These are phyloP conservation scores for Nerophis ophidion DNA, from an alignment of 2,113 vertebrate species.

Conservation along the genomic window DNA sequence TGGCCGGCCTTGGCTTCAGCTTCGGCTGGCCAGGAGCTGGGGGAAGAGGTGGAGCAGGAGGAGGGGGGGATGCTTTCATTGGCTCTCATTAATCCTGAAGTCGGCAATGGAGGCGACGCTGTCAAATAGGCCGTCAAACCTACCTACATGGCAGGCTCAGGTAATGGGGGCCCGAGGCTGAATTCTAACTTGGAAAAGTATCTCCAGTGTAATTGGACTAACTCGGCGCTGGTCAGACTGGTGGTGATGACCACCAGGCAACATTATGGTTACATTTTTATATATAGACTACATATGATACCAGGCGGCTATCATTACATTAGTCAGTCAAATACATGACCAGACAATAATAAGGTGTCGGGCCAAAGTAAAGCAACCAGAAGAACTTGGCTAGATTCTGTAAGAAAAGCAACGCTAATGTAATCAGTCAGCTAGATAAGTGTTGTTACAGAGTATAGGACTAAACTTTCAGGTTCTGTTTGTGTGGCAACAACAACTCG, in stretches of 20 bases:
- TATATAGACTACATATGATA: background rate
- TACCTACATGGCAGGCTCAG: slow-evolving; percentile 27
- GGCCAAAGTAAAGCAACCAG: background rate
- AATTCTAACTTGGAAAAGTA: slow-evolving; percentile 12
- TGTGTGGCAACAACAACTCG: no score
- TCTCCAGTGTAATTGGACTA: slow-evolving; percentile 1
- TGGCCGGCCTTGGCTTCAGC: slow-evolving; percentile 80
- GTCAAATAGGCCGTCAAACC: slow-evolving; percentile 32
- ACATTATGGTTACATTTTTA: background rate
- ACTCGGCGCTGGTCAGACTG: background rate
- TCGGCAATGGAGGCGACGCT: slow-evolving; percentile 29
- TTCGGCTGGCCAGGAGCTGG: slow-evolving; percentile 75
- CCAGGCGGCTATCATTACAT: background rate
- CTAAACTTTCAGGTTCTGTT: no score
- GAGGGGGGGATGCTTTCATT: slow-evolving; percentile 57
- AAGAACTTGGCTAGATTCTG: no score
- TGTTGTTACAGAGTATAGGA: background rate
- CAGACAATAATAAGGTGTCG: background rate
- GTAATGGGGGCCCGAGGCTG: slow-evolving; percentile 29
- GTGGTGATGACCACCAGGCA: slow-evolving; percentile 8
- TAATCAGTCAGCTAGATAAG: background rate
- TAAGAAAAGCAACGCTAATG: background rate
- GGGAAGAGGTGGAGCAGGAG: slow-evolving; percentile 56
- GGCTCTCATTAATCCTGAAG: slow-evolving; percentile 52
- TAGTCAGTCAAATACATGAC: background rate